Evolutionary conservation across 2,113 vertebrate species (phyloP).

Genomic region (Polypterus bichir): DNA sequence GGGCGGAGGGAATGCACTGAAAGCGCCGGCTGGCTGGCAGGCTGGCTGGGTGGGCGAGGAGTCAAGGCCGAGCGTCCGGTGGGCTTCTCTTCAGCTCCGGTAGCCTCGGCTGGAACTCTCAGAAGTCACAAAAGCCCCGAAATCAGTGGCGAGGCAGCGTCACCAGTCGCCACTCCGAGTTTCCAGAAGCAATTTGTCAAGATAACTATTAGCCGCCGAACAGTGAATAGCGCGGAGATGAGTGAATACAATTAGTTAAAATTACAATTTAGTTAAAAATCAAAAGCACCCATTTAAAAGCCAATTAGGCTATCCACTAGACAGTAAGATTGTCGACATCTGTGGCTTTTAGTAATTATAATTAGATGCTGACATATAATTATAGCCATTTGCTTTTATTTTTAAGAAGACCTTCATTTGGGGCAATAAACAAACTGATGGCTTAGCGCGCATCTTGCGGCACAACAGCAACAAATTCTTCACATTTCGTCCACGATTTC

Average conservation of each 20-base stretch:
- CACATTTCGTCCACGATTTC: no score
- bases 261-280: slow-evolving; percentile 3
- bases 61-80: no score
- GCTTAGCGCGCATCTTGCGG: no score
- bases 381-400: neutral
- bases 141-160: no score
- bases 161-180: no score
- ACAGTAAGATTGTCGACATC: neutral
- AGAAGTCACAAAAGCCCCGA: no score
- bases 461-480: no score
- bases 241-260: slow-evolving; percentile 4
- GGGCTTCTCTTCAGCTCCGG: no score
- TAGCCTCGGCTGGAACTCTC: no score
- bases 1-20: no score
- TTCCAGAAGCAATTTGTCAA: neutral
- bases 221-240: neutral
- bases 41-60: no score
- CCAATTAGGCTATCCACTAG: slow-evolving; percentile 2
- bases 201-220: neutral
- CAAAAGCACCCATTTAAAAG: slow-evolving; percentile 5
- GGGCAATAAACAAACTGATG: neutral
- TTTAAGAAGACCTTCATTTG: neutral
- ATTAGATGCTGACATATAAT: slow-evolving; percentile 1
- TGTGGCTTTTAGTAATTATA: slow-evolving; percentile 3
- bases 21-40: no score